Evolutionary conservation across 2,888 invertebrate genomes (phyloP), one percentile per base, ranked within the genome.

Genomic region (Prenolepis imparis): DNA sequence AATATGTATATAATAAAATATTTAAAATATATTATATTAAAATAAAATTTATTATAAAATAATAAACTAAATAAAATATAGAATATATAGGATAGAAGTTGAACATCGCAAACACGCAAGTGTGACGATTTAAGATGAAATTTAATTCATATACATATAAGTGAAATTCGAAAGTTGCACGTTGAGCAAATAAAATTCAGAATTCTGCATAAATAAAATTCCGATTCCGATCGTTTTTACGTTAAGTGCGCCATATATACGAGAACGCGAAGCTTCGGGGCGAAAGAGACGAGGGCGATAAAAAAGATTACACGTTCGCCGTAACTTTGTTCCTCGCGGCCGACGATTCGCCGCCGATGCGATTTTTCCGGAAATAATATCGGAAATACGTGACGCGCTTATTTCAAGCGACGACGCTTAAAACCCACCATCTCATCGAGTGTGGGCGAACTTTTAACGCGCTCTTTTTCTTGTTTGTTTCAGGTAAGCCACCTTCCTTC

Each of bases 401-500:
- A 72, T 84, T 82, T 72, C 68, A 70, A 83, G 72, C 72, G 63
- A 52, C 72, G 73, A 59, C 44, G 61, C 64, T 66, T 64, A 75
- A 82, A 75, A 66, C 28, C 41, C 9, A 61, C 41, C 9, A 61
- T 32, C 80, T 80, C 83, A 66, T 80, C 83, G 67, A 39, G 36
- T 78, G 80, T 64, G 64, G 57, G 57, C 63, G 36, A 82, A 78
- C 82, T 78, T 82, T 66, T 82, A 84, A 87, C 67, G 55, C 18
- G 66, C 11, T 84, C 59, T 73, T 55, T 75, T 74, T 36, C 85
- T 28, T 82, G 52, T 85, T 90, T 90, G 85, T 92, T 92, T 64
- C 91, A 92, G 92, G 92, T 92, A 91, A 92, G 91, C 83, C 80
- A 80, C 55, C 68, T 15, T 74, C 67, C 44, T 75, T 61, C 48